These are phyloP conservation scores for Yponomeuta plumbellus DNA, from an alignment of 2,888 invertebrate species.

Conservation along the genomic window DNA sequence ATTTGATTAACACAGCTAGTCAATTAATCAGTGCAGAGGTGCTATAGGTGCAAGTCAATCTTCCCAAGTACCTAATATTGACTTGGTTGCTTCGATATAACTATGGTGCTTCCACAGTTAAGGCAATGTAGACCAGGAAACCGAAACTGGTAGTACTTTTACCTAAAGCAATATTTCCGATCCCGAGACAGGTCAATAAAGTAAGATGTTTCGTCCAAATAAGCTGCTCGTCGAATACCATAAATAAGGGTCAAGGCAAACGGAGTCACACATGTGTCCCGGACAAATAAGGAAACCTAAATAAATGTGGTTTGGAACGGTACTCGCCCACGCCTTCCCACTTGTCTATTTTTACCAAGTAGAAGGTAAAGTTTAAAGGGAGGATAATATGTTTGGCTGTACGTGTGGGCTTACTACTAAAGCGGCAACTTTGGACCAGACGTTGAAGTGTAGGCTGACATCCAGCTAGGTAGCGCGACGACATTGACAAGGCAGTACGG, in stretches of 20 bases:
- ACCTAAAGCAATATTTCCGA: not conserved
- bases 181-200: conserved; percentile 3
- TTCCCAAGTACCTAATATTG: not conserved
- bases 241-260: conserved; percentile 33
- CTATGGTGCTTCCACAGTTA: conserved; percentile 10
- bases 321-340: conserved; percentile 17
- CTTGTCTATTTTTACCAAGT: not conserved
- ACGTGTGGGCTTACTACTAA: no score
- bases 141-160: not conserved
- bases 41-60: not conserved
- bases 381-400: no score
- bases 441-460: no score
- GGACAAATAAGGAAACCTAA: conserved; percentile 37
- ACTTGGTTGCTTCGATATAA: not conserved
- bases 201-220: not conserved
- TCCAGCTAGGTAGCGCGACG: no score
- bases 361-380: no score
- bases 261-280: conserved; percentile 31
- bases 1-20: not conserved
- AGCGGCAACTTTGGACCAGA: no score
- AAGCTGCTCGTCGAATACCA: conserved; percentile 16
- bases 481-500: no score
- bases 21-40: not conserved
- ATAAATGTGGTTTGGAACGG: conserved; percentile 25
- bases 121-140: not conserved